These are phyloP conservation scores for Lamprologus ornatipinnis DNA, from an alignment of 2,113 vertebrate genomes.

Conservation along the genomic window DNA sequence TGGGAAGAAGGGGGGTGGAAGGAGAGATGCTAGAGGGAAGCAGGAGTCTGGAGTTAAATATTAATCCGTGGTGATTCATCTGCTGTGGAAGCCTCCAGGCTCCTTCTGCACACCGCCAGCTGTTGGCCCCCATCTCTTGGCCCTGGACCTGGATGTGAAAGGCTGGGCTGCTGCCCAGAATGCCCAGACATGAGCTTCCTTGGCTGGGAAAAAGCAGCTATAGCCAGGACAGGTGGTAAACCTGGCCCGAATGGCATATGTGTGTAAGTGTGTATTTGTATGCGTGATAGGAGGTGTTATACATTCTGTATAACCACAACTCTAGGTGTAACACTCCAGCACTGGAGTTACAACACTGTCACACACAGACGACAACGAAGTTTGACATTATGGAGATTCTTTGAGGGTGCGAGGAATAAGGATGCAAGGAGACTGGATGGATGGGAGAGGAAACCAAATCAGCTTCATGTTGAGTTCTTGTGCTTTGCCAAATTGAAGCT, in stretches of 20 bases:
- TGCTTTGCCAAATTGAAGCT: neutral
- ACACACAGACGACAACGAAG: constrained; percentile 19
- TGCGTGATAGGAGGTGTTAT: neutral
- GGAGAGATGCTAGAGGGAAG: constrained; percentile 64
- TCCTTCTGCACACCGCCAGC: constrained; percentile 69
- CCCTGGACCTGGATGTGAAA: constrained; percentile 57
- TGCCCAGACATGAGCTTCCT: constrained; percentile 62
- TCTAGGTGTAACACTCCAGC: neutral
- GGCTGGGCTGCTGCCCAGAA: constrained; percentile 64
- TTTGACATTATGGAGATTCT: neutral
- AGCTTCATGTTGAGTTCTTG: neutral
- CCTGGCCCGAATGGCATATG: constrained; percentile 17
- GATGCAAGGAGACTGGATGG: neutral
- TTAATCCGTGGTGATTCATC: constrained; percentile 75
- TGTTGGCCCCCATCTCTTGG: constrained; percentile 66
- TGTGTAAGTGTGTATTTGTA: neutral
- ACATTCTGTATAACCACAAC: constrained; percentile 17
- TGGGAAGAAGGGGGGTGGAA: constrained; percentile 1
- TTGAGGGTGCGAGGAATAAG: neutral
- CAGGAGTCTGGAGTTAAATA: constrained; percentile 75
- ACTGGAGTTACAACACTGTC: neutral
- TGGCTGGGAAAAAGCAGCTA: constrained; percentile 41
- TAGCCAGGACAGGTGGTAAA: constrained; percentile 64
- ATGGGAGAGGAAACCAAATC: neutral
- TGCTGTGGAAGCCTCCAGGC: constrained; percentile 69